Percentiles rank a stretch among this genome's conserved stretches.
phyloP scores from a whole-genome alignment of 2,113 vertebrate species.

The Pangasianodon gigas region DNA sequence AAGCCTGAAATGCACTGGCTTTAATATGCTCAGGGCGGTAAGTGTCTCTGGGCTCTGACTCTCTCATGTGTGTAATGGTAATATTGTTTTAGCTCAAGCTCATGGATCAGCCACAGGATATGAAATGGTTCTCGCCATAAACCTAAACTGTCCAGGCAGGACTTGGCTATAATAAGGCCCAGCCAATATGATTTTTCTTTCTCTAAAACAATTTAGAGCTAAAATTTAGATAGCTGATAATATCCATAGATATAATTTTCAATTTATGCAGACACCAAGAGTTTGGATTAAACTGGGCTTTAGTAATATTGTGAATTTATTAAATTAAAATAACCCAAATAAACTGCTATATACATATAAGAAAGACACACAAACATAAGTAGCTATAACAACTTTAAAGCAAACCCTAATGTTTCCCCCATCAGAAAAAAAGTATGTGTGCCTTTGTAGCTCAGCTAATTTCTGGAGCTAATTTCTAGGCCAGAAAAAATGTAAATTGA shows the following conservation, averaged over 20 bases:
- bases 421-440: not conserved
- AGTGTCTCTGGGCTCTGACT: not conserved
- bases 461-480: not conserved
- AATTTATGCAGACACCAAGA: not conserved
- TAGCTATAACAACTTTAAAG: not conserved
- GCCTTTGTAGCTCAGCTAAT: not conserved
- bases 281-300: not conserved
- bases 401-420: not conserved
- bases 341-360: not conserved
- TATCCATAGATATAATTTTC: not conserved
- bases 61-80: constrained; percentile 29
- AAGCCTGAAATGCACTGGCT: not conserved
- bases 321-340: not conserved
- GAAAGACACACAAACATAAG: not conserved
- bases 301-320: not conserved
- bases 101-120: not conserved
- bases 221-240: not conserved
- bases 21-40: constrained; percentile 2
- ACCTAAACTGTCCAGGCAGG: not conserved
- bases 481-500: not conserved
- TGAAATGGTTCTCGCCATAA: not conserved
- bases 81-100: constrained; percentile 19
- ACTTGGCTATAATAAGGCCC: not conserved
- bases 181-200: not conserved
- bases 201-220: not conserved